phyloP scores from a whole-genome alignment of 64 coral and sea anemone genomes.

The Montipora cactus region DNA sequence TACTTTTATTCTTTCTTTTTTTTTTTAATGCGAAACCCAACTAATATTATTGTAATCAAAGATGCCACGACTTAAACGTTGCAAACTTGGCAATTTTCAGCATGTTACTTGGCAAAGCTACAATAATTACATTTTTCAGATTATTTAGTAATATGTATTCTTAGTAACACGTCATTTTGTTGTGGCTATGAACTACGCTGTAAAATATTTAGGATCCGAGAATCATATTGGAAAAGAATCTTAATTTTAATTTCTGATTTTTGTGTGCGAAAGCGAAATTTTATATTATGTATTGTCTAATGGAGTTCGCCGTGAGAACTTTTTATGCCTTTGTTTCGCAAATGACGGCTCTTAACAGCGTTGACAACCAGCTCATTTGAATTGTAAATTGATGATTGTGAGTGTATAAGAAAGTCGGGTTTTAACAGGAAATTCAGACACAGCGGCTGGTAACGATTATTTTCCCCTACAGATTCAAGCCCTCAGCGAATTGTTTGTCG shows the following conservation, averaged over 20 bases:
- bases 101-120: neutral
- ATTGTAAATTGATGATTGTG: constrained; percentile 71
- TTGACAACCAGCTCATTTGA: constrained; percentile 28
- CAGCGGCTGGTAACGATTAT: constrained; percentile 13
- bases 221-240: neutral
- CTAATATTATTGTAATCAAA: neutral
- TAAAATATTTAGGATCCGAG: neutral
- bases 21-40: neutral
- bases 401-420: constrained; percentile 78
- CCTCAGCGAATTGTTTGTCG: neutral
- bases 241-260: neutral
- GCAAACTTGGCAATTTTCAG: neutral
- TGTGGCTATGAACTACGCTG: neutral
- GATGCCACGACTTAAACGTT: neutral
- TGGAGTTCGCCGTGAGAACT: neutral
- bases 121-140: neutral
- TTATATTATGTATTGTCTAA: constrained; percentile 20
- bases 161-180: constrained; percentile 4
- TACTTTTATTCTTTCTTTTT: too few species aligned
- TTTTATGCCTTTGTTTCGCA: constrained; percentile 18
- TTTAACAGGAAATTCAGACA: constrained; percentile 28
- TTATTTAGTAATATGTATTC: constrained; percentile 25
- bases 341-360: constrained; percentile 21
- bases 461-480: neutral
- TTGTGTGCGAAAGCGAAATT: neutral